These are phyloP conservation scores for Aphidoletes aphidimyza DNA, from an alignment of 2,888 invertebrate species.

Conservation along the genomic window DNA sequence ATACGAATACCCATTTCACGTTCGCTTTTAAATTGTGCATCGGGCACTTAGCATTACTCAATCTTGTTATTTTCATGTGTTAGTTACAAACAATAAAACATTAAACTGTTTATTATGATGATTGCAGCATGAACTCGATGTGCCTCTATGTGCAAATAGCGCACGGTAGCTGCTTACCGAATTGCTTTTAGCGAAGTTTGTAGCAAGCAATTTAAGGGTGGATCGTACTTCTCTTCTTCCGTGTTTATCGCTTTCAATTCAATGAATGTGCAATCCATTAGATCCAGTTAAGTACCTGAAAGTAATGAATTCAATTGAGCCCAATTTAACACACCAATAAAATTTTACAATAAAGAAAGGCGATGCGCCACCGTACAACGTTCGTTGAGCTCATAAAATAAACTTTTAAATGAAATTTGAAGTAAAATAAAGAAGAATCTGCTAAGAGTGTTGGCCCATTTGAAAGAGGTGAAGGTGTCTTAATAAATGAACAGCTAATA, in stretches of 20 bases:
- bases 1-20: background rate
- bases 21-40: background rate
- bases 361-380: background rate
- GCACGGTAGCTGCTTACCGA: background rate
- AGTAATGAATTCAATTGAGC: background rate
- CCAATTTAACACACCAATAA: conserved; percentile 47
- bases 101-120: conserved; percentile 47
- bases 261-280: conserved; percentile 45
- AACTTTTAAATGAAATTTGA: conserved; percentile 16
- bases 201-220: background rate
- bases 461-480: conserved; percentile 16
- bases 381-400: background rate
- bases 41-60: conserved; percentile 16
- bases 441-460: no score
- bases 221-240: background rate
- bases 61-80: conserved; percentile 2
- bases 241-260: conserved; percentile 43
- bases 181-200: background rate
- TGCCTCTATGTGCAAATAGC: background rate
- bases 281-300: conserved; percentile 44
- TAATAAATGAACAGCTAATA: conserved; percentile 53
- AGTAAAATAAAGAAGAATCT: conserved; percentile 5
- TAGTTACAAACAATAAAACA: conserved; percentile 40
- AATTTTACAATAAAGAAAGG: conserved; percentile 1
- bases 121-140: background rate